A percentile compares a stretch with the other conserved stretches of the same genome.
Conservation (phyloP, 2,113 vertebrate species). For the Erinaceus europaeus region DNA sequence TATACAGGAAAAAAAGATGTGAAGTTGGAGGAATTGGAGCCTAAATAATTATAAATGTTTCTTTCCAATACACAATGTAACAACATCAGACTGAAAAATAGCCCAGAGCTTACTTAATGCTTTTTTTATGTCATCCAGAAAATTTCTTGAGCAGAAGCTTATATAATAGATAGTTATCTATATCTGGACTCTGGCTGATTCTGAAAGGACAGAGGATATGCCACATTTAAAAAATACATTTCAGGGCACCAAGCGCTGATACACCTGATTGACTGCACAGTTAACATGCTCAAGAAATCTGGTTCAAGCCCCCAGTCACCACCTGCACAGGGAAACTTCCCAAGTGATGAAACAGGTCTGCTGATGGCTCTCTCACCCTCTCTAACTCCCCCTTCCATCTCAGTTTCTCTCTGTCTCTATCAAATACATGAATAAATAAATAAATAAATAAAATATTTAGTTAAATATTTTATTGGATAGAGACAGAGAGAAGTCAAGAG, state of each 20-base stretch:
- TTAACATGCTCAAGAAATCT: too few species aligned
- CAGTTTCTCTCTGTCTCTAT: too few species aligned
- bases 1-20: not conserved
- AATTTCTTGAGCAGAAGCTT: not conserved
- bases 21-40: not conserved
- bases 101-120: not conserved
- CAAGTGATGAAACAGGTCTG: too few species aligned
- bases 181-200: not conserved
- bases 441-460: too few species aligned
- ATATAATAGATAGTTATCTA: not conserved
- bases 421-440: too few species aligned
- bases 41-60: slow-evolving; percentile 17
- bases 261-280: not conserved
- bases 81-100: not conserved
- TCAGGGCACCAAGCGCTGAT: not conserved
- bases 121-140: not conserved
- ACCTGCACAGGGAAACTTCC: too few species aligned
- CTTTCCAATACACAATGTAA: not conserved
- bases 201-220: not conserved
- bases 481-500: too few species aligned
- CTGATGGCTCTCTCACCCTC: too few species aligned
- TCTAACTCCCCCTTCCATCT: too few species aligned
- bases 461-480: too few species aligned
- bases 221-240: too few species aligned
- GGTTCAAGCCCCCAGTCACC: too few species aligned